Evolutionary conservation across 2,888 invertebrate genomes (phyloP).

Genomic region (Monopis laevigella): DNA sequence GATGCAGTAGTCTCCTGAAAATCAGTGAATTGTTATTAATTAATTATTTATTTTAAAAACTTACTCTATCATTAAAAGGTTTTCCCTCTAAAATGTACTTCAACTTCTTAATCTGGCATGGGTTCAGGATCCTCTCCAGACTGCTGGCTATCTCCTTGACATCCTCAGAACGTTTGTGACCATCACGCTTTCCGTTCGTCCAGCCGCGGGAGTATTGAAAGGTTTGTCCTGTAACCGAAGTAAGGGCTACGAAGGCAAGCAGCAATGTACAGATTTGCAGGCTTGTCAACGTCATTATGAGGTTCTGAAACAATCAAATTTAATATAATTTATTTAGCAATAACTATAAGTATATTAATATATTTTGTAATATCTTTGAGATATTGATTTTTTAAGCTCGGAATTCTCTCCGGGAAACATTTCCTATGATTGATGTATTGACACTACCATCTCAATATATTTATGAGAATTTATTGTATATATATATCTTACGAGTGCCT

Average conservation of each 20-base stretch:
- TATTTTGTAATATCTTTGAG: no score
- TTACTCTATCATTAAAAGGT: slow-evolving; percentile 50
- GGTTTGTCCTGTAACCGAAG: slow-evolving; percentile 69
- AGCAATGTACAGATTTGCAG: slow-evolving; percentile 28
- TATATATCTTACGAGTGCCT: no score
- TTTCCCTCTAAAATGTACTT: slow-evolving; percentile 61
- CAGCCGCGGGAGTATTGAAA: slow-evolving; percentile 83
- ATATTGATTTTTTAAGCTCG: no score
- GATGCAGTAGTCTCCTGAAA: no score
- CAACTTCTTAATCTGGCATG: slow-evolving; percentile 60
- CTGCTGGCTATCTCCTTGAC: slow-evolving; percentile 29
- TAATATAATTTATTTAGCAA: slow-evolving; percentile 12
- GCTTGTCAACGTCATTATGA: slow-evolving; percentile 1
- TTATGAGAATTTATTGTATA: no score
- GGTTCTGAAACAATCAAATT: slow-evolving; percentile 12
- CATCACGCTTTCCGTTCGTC: slow-evolving; percentile 76
- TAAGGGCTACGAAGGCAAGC: slow-evolving; percentile 47
- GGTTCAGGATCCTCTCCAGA: slow-evolving; percentile 43
- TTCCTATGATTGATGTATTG: no score
- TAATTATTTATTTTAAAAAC: background rate
- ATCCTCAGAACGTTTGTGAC: slow-evolving; percentile 29
- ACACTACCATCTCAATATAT: no score
- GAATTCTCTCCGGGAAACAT: no score
- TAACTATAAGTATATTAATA: no score
- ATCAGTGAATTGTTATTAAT: no score